Base-by-base conservation (phyloP, 1,140 invertebrate species). In the Helicorthomorpha holstii region DNA sequence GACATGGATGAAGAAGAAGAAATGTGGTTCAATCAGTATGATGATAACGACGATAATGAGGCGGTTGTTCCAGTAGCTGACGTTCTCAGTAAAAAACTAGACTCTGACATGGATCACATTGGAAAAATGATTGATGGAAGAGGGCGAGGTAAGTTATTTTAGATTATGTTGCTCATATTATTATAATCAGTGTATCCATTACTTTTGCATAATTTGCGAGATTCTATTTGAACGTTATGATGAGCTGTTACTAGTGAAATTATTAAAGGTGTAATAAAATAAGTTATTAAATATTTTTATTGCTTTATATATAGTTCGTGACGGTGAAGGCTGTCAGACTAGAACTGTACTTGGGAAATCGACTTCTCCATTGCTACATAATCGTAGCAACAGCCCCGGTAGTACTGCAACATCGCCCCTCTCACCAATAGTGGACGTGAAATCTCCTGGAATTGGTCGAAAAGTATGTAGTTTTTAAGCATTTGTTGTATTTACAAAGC, bases 1-100 rank as follows among this genome's bases (percentile, higher is more conserved):
- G 82, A 92, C 62, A 75, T 95, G 55, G 92, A 97, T 46, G 91
- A 96, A 62, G 93, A 98, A 59, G 93, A 98, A 65, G 93, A 97
- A 68, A 90, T 94, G 78, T 98, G 92, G 92, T 97, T 97, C 69
- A 93, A 93, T 64, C 87, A 94, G 60, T 91, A 96, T 58, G 91
- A 95, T 64, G 91, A 94, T 60, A 81, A 88, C 59, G 69, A 73
- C 41, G 90, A 95, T 61, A 62, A 55, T 24, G 82, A 80, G 26
- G 69, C 68, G 63, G 75, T 79, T 55, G 72, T 75, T 41, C 72
- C 77, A 19, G 70, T 78, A 26, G 70, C 75, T 34, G 72, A 60
- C 22, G 43, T 48, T 4, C 57, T 66, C 19, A 64, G 60, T 43
- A 64, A 62, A 51, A 72, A 72, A 63, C 54, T 78, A n/a, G 75